Percentiles rank a stretch among this genome's conserved stretches.
Evolutionary conservation across 2,113 vertebrate species (phyloP).

Genomic region (Salvelinus namaycush): DNA sequence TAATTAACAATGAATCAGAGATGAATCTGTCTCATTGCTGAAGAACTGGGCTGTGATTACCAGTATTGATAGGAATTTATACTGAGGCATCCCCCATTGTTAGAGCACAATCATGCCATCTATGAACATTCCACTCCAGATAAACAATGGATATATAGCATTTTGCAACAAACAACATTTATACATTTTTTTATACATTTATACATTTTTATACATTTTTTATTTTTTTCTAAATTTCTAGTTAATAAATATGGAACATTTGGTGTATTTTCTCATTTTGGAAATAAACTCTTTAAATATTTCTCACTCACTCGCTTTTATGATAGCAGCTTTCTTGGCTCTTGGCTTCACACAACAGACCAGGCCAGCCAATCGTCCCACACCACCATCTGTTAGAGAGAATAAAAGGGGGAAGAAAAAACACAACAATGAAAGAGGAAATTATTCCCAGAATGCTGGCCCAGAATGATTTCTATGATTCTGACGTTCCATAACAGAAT

Average conservation of each 20-base stretch:
- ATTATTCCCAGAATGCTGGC: slow-evolving; percentile 32
- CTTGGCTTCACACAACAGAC: slow-evolving; percentile 9
- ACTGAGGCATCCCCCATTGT: not conserved
- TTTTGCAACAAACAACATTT: no score
- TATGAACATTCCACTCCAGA: not conserved
- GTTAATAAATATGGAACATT: no score
- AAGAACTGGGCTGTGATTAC: not conserved
- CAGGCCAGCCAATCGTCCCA: not conserved
- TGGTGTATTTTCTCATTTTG: no score
- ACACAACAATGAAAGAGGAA: slow-evolving; percentile 16
- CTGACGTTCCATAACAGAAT: slow-evolving; percentile 20
- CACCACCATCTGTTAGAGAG: slow-evolving; percentile 18
- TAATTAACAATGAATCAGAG: not conserved
- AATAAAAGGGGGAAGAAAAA: not conserved
- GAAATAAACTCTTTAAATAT: no score
- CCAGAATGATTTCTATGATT: not conserved
- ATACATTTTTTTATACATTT: no score
- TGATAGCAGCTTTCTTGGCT: slow-evolving; percentile 1
- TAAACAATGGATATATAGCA: no score
- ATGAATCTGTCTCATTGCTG: not conserved
- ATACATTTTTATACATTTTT: no score
- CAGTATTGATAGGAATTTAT: not conserved
- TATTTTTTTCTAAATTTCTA: no score
- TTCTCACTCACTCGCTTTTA: not conserved
- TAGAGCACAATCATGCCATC: not conserved